Percentiles rank a stretch among this genome's conserved stretches.
Evolutionary conservation across 2,888 invertebrate genomes (phyloP).

Genomic region (Nomada flava): DNA sequence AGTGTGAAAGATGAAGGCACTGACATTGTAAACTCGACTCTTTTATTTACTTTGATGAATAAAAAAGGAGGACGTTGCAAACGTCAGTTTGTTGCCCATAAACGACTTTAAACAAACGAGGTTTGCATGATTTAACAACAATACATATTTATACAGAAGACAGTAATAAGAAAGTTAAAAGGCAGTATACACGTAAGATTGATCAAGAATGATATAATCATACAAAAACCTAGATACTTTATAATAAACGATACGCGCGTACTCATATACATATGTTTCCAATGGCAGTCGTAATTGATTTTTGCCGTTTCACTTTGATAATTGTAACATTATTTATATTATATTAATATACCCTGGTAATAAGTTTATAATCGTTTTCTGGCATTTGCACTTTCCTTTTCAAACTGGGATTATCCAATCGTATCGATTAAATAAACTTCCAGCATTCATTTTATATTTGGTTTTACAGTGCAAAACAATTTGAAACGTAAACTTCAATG

Average conservation of each 20-base stretch:
- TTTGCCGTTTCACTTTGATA: conserved; percentile 81
- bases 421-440: conserved; percentile 7
- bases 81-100: conserved; percentile 80
- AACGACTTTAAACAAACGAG: conserved; percentile 81
- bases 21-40: conserved; percentile 76
- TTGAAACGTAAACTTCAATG: conserved; percentile 47
- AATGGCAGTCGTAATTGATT: conserved; percentile 81
- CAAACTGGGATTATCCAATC: conserved; percentile 15
- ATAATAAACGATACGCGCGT: conserved; percentile 82
- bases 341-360: conserved; percentile 42
- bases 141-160: conserved; percentile 84
- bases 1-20: conserved; percentile 71
- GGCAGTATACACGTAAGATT: conserved; percentile 82
- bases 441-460: conserved; percentile 29
- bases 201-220: conserved; percentile 83
- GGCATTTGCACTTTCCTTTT: conserved; percentile 30
- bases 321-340: conserved; percentile 57
- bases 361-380: conserved; percentile 52
- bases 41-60: conserved; percentile 80
- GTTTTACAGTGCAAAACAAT: conserved; percentile 15
- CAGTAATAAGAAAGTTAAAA: conserved; percentile 83
- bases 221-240: conserved; percentile 82
- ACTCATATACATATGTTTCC: conserved; percentile 81
- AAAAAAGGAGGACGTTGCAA: conserved; percentile 73
- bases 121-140: conserved; percentile 81